A percentile compares a stretch with the other conserved stretches of the same genome.
Conservation (phyloP, 2,113 vertebrate genomes). For the Ophthalmolycus amberensis region DNA sequence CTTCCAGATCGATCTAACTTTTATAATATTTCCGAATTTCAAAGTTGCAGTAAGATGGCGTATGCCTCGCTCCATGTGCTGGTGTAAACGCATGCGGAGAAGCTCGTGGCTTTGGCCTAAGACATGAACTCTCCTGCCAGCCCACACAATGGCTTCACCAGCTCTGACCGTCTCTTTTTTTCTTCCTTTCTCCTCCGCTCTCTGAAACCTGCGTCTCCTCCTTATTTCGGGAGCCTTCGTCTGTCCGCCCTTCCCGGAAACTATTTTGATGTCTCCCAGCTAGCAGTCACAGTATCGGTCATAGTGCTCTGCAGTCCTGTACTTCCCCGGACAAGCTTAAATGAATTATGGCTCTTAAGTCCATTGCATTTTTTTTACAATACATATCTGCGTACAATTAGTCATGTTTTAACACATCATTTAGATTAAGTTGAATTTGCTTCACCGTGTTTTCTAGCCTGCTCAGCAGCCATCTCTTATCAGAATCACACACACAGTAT, state of each 20-base stretch:
- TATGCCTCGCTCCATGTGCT: background rate
- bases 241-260: conserved; percentile 9
- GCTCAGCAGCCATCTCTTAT: background rate
- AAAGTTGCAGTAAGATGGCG: background rate
- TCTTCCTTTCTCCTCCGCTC: background rate
- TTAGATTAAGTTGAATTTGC: background rate
- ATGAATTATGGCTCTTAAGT: conserved; percentile 6
- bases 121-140: conserved; percentile 24
- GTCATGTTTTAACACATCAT: background rate
- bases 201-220: conserved; percentile 17
- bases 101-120: conserved; percentile 49
- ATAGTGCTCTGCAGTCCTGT: conserved; percentile 2
- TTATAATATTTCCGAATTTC: background rate
- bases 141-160: conserved; percentile 46
- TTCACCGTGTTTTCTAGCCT: background rate
- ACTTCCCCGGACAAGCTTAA: conserved; percentile 7
- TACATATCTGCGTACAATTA: background rate
- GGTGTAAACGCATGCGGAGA: conserved; percentile 58
- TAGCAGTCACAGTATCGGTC: conserved; percentile 15
- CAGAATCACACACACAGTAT: background rate
- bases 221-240: background rate
- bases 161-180: conserved; percentile 13
- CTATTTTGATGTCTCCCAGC: conserved; percentile 2
- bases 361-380: background rate
- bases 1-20: background rate